Percentiles rank a stretch among this genome's conserved stretches.
These are phyloP conservation scores for Urocitellus parryii DNA, from an alignment of 2,113 vertebrate genomes.

Conservation along the genomic window DNA sequence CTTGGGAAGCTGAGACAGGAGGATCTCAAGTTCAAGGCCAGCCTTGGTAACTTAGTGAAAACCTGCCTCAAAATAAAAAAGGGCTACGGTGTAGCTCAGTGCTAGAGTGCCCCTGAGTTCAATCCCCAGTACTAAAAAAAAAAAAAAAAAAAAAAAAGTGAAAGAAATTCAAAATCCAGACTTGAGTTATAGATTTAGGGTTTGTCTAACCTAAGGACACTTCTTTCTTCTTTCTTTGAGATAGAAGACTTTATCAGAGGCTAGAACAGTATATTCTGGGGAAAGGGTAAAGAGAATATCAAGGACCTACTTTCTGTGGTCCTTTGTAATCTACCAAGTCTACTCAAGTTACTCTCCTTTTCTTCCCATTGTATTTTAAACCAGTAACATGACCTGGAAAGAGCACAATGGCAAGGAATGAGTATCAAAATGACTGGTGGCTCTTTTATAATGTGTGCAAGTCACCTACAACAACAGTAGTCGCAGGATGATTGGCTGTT, in stretches of 20 bases:
- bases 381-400: constrained; percentile 62
- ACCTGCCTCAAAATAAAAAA: too few species aligned
- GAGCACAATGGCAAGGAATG: not conserved
- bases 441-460: not conserved
- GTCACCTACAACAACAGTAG: not conserved
- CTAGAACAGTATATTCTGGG: not conserved
- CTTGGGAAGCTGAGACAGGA: too few species aligned
- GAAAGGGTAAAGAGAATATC: not conserved
- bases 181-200: not conserved
- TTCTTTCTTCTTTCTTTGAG: not conserved
- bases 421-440: not conserved
- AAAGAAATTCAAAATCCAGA: not conserved
- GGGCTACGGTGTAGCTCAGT: too few species aligned
- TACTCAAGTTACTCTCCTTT: constrained; percentile 65
- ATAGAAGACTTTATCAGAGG: not conserved
- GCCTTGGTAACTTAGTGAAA: too few species aligned
- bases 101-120: too few species aligned
- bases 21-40: too few species aligned
- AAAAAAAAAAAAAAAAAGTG: not conserved
- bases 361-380: constrained; percentile 54
- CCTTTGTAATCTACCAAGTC: constrained; percentile 14
- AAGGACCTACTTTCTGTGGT: constrained; percentile 49
- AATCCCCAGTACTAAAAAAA: too few species aligned
- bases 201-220: not conserved
- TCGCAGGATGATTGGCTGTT: not conserved